Percentiles rank a stretch among this genome's conserved stretches.
phyloP scores from a whole-genome alignment of 1,140 invertebrate genomes.

The Antheraea mylitta region DNA sequence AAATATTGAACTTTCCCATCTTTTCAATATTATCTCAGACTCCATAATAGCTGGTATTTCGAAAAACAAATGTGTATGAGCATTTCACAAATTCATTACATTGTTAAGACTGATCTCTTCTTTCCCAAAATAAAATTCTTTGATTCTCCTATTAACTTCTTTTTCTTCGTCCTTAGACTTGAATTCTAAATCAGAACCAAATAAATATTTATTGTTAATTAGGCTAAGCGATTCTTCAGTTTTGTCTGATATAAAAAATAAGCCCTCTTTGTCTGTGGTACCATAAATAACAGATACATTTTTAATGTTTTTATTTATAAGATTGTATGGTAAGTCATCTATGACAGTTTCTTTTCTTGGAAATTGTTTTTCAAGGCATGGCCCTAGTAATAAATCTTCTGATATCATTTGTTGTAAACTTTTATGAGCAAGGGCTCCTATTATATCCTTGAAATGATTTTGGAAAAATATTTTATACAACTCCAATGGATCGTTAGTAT shows the following conservation, averaged over 20 bases:
- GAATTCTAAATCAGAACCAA: background rate
- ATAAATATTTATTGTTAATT: no score
- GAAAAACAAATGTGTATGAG: constrained; percentile 5
- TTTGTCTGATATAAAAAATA: constrained; percentile 14
- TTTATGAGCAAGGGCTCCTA: background rate
- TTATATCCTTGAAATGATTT: constrained; percentile 1
- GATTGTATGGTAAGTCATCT: constrained; percentile 12
- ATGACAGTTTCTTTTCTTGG: background rate
- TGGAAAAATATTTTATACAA: constrained; percentile 11
- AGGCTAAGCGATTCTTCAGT: constrained; percentile 3
- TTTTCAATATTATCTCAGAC: constrained; percentile 11
- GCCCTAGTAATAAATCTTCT: background rate
- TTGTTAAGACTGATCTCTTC: constrained; percentile 4
- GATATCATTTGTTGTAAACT: background rate
- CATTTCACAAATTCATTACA: constrained; percentile 10
- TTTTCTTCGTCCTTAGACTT: background rate
- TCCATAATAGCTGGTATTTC: constrained; percentile 11
- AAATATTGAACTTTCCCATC: background rate
- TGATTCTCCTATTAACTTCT: background rate
- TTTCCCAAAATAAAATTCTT: constrained; percentile 16
- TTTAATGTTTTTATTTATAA: constrained; percentile 11
- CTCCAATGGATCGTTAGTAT: constrained; percentile 5
- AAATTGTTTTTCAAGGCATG: constrained; percentile 12
- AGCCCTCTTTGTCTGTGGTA: constrained; percentile 7
- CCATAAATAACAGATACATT: constrained; percentile 16